phyloP scores from a whole-genome alignment of 2,888 invertebrate genomes.

The Phengaris arion region DNA sequence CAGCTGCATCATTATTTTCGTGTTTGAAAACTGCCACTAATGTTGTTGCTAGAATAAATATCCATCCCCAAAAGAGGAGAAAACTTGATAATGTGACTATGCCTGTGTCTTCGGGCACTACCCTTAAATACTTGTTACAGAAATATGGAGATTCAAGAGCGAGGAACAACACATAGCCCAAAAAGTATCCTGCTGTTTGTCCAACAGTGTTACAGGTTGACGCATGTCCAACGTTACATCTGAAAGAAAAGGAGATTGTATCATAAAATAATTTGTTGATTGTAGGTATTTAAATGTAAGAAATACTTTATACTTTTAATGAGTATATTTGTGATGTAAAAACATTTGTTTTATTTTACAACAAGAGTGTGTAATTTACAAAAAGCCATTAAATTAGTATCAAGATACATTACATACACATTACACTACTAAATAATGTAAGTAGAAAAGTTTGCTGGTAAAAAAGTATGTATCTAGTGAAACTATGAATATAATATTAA shows the following conservation, averaged over 20 bases:
- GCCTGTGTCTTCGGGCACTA: slow-evolving; percentile 84
- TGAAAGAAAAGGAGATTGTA: slow-evolving; percentile 57
- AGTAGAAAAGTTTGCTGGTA: background rate
- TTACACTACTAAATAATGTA: background rate
- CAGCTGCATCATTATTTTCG: slow-evolving; percentile 80
- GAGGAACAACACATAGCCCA: slow-evolving; percentile 97
- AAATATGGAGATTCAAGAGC: slow-evolving; percentile 97
- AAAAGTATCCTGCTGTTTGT: slow-evolving; percentile 97
- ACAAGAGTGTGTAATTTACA: no score
- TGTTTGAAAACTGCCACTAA: slow-evolving; percentile 92
- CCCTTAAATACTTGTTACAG: slow-evolving; percentile 94
- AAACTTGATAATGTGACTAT: slow-evolving; percentile 89
- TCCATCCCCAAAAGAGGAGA: slow-evolving; percentile 95
- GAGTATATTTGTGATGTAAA: no score
- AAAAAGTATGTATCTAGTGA: background rate
- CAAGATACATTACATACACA: background rate
- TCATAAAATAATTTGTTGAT: no score
- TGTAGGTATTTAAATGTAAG: no score
- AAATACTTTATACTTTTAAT: no score
- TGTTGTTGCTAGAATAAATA: slow-evolving; percentile 94
- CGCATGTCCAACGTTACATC: slow-evolving; percentile 97
- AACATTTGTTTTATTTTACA: no score
- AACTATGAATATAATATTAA: slow-evolving; percentile 1
- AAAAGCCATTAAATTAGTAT: background rate
- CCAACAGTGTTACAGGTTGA: slow-evolving; percentile 99